Conservation (phyloP, 2,113 vertebrate species). For the Rhabdornis inornatus region DNA sequence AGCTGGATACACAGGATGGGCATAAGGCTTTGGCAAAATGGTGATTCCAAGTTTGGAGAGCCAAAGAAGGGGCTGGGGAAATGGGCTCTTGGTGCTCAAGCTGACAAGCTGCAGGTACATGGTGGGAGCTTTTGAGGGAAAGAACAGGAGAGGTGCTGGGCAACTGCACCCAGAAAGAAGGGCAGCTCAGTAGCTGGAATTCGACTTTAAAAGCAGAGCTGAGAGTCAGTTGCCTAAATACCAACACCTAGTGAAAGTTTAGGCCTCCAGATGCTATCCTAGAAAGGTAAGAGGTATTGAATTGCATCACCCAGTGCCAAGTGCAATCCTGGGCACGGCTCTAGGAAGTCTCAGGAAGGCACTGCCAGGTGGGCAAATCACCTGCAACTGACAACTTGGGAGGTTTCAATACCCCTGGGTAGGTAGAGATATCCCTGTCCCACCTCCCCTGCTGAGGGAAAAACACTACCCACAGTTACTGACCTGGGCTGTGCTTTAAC, state of each 20-base stretch:
- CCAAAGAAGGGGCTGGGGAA: neutral
- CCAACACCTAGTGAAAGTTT: neutral
- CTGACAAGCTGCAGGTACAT: neutral
- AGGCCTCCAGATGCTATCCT: neutral
- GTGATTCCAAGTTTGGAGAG: neutral
- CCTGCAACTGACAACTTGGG: neutral
- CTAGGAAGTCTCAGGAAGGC: neutral
- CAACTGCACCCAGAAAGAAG: neutral
- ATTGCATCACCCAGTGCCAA: neutral
- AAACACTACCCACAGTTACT: neutral
- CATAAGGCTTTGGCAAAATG: neutral
- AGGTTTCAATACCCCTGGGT: neutral
- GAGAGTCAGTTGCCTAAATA: neutral
- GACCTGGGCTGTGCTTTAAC: constrained; percentile 82
- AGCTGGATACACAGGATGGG: neutral
- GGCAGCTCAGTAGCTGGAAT: neutral
- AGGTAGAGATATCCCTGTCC: neutral
- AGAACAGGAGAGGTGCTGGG: neutral
- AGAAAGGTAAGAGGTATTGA: neutral
- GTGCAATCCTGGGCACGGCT: neutral
- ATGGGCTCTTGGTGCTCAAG: neutral
- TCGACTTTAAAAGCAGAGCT: neutral
- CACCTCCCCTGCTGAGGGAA: neutral
- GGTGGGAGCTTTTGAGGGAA: neutral
- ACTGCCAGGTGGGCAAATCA: neutral